Evolutionary conservation across 2,113 vertebrate genomes (phyloP).

Genomic region (Camelus bactrianus): DNA sequence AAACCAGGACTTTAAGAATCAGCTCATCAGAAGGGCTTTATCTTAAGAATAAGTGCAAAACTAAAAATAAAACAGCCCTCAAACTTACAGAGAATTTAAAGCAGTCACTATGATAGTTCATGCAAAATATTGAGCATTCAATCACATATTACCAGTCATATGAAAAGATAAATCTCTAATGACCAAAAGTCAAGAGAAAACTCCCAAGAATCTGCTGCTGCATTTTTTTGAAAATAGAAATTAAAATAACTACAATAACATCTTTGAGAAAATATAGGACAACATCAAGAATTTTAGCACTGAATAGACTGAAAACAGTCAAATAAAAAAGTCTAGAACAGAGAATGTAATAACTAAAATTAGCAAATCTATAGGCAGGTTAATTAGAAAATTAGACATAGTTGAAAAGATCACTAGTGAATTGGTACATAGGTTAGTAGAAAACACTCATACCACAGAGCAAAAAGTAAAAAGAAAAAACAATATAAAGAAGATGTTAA

Average conservation of each 20-base stretch:
- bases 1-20: not conserved
- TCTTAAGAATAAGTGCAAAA: not conserved
- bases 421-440: not conserved
- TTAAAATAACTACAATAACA: not conserved
- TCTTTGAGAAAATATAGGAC: not conserved
- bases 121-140: not conserved
- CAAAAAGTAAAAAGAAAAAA: not conserved
- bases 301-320: not conserved
- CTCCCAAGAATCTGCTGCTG: not conserved
- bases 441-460: not conserved
- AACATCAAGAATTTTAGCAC: not conserved
- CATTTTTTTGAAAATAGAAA: not conserved
- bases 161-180: not conserved
- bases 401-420: not conserved
- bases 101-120: not conserved
- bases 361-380: not conserved
- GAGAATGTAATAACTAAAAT: not conserved
- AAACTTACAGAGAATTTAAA: not conserved
- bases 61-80: not conserved
- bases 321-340: not conserved
- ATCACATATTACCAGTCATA: not conserved
- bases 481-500: not conserved
- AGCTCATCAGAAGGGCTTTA: not conserved
- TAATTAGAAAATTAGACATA: not conserved
- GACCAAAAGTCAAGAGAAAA: not conserved